Evolutionary conservation across 2,797 vertebrate species (phyloP).

Genomic region (Gambusia yucatana): DNA sequence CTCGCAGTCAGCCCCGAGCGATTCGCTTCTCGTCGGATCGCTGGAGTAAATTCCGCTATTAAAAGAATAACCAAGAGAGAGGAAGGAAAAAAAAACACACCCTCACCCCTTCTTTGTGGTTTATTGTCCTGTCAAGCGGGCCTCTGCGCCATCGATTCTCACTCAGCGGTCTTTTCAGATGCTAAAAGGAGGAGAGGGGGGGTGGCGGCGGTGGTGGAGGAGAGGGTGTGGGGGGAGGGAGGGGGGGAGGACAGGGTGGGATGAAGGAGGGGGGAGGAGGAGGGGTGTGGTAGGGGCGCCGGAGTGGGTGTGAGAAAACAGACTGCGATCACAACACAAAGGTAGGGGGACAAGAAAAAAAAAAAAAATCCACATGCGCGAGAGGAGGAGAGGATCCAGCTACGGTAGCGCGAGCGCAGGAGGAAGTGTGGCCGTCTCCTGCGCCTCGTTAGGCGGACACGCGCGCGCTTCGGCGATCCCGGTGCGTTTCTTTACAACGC

Average conservation of each 20-base stretch:
- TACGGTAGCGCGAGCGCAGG: conserved; percentile 29
- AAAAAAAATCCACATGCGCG: conserved; percentile 18
- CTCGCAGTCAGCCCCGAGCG: conserved; percentile 56
- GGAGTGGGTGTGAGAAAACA: conserved; percentile 81
- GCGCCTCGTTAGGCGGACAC: conserved; percentile 51
- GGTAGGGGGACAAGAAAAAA: conserved; percentile 47
- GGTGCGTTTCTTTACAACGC: conserved; percentile 14
- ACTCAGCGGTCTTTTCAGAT: conserved; percentile 86
- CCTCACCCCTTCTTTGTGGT: conserved; percentile 88
- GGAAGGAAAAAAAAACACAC: conserved; percentile 49
- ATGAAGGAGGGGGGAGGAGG: conserved; percentile 22
- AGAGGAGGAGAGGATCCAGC: conserved; percentile 45
- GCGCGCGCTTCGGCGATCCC: conserved; percentile 28
- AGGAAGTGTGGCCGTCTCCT: conserved; percentile 40
- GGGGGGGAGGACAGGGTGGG: conserved; percentile 42
- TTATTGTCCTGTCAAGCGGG: conserved; percentile 89
- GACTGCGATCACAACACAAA: conserved; percentile 83
- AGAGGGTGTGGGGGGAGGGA: conserved; percentile 1
- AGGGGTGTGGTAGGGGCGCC: conserved; percentile 29
- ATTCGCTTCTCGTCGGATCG: conserved; percentile 46
- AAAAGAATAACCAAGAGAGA: conserved; percentile 40
- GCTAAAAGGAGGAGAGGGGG: conserved; percentile 80
- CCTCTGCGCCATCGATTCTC: conserved; percentile 88
- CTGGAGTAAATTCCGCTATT: conserved; percentile 67
- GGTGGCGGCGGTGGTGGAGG: conserved; percentile 20